Percentiles rank a stretch among this genome's conserved stretches.
phyloP scores from a whole-genome alignment of 2,888 invertebrate genomes.

The Drosophila kuntzei region DNA sequence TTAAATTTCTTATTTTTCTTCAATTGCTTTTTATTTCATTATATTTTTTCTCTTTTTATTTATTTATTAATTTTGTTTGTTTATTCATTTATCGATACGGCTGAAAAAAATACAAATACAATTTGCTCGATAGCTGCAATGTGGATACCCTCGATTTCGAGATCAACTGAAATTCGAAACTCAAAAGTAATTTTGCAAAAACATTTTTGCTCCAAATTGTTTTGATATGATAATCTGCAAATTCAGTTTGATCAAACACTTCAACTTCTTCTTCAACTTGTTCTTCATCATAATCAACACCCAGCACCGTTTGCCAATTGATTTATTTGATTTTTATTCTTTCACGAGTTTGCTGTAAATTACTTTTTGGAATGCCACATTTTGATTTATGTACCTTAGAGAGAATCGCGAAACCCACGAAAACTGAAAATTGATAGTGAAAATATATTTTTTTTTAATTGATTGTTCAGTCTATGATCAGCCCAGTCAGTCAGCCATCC shows the following conservation, averaged over 20 bases:
- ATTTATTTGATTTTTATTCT: slow-evolving; percentile 9
- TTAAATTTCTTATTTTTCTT: slow-evolving; percentile 39
- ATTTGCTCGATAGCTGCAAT: slow-evolving; percentile 71
- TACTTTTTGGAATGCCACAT: slow-evolving; percentile 63
- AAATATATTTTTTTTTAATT: slow-evolving; percentile 7
- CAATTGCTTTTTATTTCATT: background rate
- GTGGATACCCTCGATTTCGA: slow-evolving; percentile 70
- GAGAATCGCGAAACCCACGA: slow-evolving; percentile 7
- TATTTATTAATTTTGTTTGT: slow-evolving; percentile 37
- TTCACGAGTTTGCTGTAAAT: slow-evolving; percentile 43
- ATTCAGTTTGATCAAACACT: slow-evolving; percentile 44
- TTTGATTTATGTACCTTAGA: slow-evolving; percentile 27
- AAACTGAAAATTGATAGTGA: slow-evolving; percentile 18
- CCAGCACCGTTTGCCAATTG: slow-evolving; percentile 51
- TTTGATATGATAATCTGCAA: slow-evolving; percentile 33
- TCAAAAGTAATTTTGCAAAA: slow-evolving; percentile 63
- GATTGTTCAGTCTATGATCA: slow-evolving; percentile 19
- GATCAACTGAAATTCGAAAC: slow-evolving; percentile 72
- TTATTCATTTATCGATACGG: slow-evolving; percentile 45
- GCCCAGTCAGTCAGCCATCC: slow-evolving; percentile 80
- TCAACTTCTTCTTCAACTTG: slow-evolving; percentile 31
- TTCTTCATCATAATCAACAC: slow-evolving; percentile 34
- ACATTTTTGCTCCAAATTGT: slow-evolving; percentile 32
- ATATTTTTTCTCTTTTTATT: slow-evolving; percentile 23
- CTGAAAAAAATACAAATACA: slow-evolving; percentile 35